Conservation (phyloP, 2,113 vertebrate species). For the Brienomyrus longianalis region DNA sequence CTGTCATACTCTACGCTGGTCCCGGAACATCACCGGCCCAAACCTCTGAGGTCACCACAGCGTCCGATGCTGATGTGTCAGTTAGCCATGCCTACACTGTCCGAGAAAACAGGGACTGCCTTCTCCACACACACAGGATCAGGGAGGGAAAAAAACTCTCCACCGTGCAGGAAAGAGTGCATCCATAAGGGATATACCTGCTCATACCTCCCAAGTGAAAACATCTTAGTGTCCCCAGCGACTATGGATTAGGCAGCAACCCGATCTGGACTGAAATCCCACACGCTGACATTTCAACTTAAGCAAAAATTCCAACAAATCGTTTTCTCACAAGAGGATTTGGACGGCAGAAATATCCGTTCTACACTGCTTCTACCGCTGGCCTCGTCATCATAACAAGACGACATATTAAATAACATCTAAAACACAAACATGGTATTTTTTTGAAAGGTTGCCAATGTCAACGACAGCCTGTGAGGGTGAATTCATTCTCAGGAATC, state of each 20-base stretch:
- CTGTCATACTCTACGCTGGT: not conserved
- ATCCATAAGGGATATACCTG: not conserved
- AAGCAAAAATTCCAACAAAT: not conserved
- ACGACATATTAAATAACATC: not conserved
- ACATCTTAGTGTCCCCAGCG: not conserved
- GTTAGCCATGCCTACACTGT: not conserved
- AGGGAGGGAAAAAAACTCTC: not conserved
- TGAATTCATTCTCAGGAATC: not conserved
- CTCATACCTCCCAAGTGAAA: not conserved
- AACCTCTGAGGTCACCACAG: not conserved
- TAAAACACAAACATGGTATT: not conserved
- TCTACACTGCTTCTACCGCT: not conserved
- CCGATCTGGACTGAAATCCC: conserved; percentile 12
- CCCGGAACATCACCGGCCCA: not conserved
- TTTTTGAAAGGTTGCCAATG: not conserved
- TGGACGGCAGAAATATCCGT: not conserved
- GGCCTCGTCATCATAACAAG: not conserved
- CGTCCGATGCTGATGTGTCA: not conserved
- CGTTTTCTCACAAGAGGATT: conserved; percentile 10
- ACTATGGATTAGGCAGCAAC: not conserved
- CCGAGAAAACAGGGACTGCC: not conserved
- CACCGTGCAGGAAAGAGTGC: not conserved
- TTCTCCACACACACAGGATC: not conserved
- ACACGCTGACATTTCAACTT: not conserved
- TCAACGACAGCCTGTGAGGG: not conserved